phyloP scores from a whole-genome alignment of 1,140 invertebrate species.

The Aphaenogaster rudis region DNA sequence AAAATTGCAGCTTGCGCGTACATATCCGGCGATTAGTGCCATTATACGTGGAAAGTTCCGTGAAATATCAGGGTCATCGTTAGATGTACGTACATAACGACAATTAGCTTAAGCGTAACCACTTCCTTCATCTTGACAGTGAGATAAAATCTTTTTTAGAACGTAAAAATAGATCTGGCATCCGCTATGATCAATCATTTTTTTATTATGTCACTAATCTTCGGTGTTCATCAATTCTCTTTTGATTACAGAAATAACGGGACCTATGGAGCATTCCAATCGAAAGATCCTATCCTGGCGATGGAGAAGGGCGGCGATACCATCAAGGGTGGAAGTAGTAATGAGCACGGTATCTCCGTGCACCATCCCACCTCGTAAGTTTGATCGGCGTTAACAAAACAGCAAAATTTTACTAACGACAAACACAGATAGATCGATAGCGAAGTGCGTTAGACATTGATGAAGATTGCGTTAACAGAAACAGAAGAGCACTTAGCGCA shows the following conservation, averaged over 20 bases:
- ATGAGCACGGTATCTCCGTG: conserved; percentile 84
- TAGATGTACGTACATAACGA: background rate
- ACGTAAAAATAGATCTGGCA: background rate
- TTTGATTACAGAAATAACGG: conserved; percentile 79
- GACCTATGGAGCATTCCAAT: conserved; percentile 86
- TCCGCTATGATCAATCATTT: background rate
- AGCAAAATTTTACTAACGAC: background rate
- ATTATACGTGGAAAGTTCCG: conserved; percentile 19
- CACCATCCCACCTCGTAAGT: conserved; percentile 88
- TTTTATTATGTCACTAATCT: conserved; percentile 1
- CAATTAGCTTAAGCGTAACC: background rate
- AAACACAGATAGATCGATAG: background rate
- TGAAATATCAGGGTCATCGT: conserved; percentile 43
- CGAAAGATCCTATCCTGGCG: conserved; percentile 86
- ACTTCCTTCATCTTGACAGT: background rate
- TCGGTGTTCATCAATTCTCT: conserved; percentile 14
- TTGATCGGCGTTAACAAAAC: conserved; percentile 14
- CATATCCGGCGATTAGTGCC: conserved; percentile 26
- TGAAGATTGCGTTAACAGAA: background rate
- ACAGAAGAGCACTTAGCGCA: background rate
- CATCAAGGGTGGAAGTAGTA: conserved; percentile 66
- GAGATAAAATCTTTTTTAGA: background rate
- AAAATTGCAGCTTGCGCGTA: background rate
- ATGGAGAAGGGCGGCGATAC: conserved; percentile 81
- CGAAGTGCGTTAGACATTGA: background rate